Evolutionary conservation across 2,888 invertebrate genomes (phyloP).

Genomic region (Itoplectis maculator): DNA sequence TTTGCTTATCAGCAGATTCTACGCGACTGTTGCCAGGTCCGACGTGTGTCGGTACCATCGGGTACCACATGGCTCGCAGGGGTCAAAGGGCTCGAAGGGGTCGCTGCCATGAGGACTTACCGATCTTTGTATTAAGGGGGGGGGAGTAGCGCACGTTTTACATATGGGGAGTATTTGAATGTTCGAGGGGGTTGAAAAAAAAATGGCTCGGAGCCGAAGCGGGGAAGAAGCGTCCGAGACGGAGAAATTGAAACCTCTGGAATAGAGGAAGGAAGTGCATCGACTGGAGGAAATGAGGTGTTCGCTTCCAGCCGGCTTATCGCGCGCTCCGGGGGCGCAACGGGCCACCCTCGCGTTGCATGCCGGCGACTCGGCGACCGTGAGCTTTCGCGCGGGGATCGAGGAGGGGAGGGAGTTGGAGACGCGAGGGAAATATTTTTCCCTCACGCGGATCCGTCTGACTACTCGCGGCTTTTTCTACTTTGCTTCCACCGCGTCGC

Average conservation of each 20-base stretch:
- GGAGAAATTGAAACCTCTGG: conserved; percentile 62
- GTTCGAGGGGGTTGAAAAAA: not conserved
- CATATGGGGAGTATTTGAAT: not conserved
- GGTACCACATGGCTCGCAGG: not conserved
- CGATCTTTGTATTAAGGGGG: too few species aligned
- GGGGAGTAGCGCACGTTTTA: too few species aligned
- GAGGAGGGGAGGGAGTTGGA: too few species aligned
- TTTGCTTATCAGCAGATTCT: conserved; percentile 56
- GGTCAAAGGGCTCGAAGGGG: not conserved
- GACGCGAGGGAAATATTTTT: not conserved
- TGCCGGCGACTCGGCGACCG: conserved; percentile 2
- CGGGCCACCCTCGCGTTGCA: conserved; percentile 8
- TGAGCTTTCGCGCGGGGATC: too few species aligned
- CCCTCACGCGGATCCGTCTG: not conserved
- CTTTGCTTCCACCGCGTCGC: too few species aligned
- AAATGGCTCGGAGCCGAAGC: not conserved
- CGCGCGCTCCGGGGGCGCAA: conserved; percentile 35
- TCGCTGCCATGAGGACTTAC: not conserved
- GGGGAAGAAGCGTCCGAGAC: conserved; percentile 30
- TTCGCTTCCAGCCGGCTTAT: conserved; percentile 73
- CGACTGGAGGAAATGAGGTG: conserved; percentile 76
- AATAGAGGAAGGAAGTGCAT: conserved; percentile 78
- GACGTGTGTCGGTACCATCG: conserved; percentile 37
- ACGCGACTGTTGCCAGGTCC: too few species aligned
- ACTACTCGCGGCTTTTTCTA: not conserved